A percentile compares a stretch with the other conserved stretches of the same genome.
phyloP scores from a whole-genome alignment of 2,797 vertebrate species.

The Acrossocheilus fasciatus region DNA sequence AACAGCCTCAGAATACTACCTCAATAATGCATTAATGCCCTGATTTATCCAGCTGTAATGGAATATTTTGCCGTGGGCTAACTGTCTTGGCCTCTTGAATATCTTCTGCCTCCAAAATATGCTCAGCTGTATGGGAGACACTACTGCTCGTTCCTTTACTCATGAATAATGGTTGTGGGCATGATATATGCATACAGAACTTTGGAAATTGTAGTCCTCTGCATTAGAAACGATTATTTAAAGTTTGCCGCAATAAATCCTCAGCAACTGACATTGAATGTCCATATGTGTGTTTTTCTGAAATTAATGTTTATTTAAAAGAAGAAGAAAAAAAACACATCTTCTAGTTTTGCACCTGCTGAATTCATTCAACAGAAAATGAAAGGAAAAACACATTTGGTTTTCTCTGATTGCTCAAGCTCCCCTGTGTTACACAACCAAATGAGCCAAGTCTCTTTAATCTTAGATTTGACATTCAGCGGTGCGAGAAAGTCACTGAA shows the following conservation, averaged over 20 bases:
- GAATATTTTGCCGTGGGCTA: slow-evolving; percentile 57
- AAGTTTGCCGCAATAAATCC: background rate
- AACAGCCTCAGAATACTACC: slow-evolving; percentile 34
- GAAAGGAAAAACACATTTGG: slow-evolving; percentile 57
- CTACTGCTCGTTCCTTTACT: slow-evolving; percentile 35
- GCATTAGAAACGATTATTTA: background rate
- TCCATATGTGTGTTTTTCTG: background rate
- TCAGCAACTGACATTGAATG: background rate
- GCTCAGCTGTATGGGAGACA: slow-evolving; percentile 36
- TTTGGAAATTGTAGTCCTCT: slow-evolving; percentile 4
- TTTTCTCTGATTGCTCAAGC: slow-evolving; percentile 51
- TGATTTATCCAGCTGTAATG: slow-evolving; percentile 58
- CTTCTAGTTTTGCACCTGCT: slow-evolving; percentile 50
- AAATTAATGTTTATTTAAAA: slow-evolving; percentile 22
- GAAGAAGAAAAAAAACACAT: no score
- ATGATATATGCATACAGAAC: slow-evolving; percentile 22
- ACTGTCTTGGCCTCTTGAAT: slow-evolving; percentile 48
- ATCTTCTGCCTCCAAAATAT: slow-evolving; percentile 48
- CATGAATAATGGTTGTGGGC: slow-evolving; percentile 29
- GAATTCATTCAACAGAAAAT: slow-evolving; percentile 59
- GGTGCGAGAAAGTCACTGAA: slow-evolving; percentile 44
- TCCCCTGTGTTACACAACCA: slow-evolving; percentile 35
- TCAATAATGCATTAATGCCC: slow-evolving; percentile 60
- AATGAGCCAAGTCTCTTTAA: slow-evolving; percentile 43
- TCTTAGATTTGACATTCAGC: slow-evolving; percentile 48